Conservation (phyloP, 2,797 vertebrate genomes). For the Alcedo atthis region DNA sequence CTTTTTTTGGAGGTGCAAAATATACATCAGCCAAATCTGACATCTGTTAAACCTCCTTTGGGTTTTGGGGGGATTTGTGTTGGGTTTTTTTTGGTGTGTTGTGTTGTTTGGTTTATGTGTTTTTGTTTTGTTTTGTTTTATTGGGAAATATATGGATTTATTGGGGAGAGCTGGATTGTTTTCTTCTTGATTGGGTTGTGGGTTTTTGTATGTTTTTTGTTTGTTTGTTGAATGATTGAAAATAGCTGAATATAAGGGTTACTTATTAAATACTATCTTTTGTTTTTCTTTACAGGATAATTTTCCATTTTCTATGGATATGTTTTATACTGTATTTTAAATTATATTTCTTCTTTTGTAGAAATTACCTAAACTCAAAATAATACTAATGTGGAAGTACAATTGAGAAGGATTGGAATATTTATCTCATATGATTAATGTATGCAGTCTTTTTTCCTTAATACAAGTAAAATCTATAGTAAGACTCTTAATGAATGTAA, state of each 20-base stretch:
- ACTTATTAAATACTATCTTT: neutral
- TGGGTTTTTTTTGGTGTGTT: no score
- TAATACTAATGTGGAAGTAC: neutral
- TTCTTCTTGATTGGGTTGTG: neutral
- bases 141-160: no score
- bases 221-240: neutral
- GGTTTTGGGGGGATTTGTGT: neutral
- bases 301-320: neutral
- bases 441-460: neutral
- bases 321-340: neutral
- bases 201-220: neutral
- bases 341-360: neutral
- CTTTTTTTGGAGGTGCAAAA: neutral
- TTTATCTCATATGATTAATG: neutral
- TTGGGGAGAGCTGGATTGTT: fast-evolving
- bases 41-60: neutral
- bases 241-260: neutral
- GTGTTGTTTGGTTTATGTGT: neutral
- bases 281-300: neutral
- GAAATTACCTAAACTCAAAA: neutral
- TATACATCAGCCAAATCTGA: neutral
- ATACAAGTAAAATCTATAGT: neutral
- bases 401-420: neutral
- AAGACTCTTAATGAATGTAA: neutral
- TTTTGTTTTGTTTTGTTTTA: neutral